Base-by-base conservation (phyloP, 2,797 vertebrate species). In the Heterohyrax brucei region DNA sequence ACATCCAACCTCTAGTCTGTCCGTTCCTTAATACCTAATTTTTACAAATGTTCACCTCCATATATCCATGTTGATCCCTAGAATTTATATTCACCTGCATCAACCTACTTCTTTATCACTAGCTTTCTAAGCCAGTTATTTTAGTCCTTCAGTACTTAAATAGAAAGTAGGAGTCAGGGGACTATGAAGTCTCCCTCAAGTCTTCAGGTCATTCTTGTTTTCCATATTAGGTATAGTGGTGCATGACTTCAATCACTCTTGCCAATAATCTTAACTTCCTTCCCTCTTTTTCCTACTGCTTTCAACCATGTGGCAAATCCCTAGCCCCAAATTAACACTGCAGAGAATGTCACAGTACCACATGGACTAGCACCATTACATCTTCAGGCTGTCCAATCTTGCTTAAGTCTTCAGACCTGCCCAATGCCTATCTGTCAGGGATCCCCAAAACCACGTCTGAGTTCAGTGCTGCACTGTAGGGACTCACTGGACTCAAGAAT, bases 201-300 rank as follows among this genome's bases (percentile, higher is more conserved):
- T 70, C 75, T 84, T 76, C 28, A 66, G 22, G 22, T 30, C 33
- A 56, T 44, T 85, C 19, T 59, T 64, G 61, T n/a, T 14, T 48
- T 75, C 48, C 56, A 86, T 19, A 39, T 76, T 48, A 50, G 24
- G 90, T 48, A 80, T 7, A 2, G 4, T 39, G 3, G 5, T 61
- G 44, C 56, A 22, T 26, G 14, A 91, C 26, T 76, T 83, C 53
- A 68, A 3, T 79, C 56, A 56, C 14, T 26, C 44, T 84, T 91
- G 13, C 6, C 66, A 91, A 64, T n/a, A 62, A 50, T 18, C 56
- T 96, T 68, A 96, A 88, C 9, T 66, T 68, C 10, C 48, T 48
- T 48, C 19, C 12, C n/a, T 77, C 30, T 46, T 81, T 80, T 81
- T 61, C 50, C 8, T 10, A 62, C 76, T 16, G 48, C 39, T n/a